Evolutionary conservation across 2,797 vertebrate species (phyloP), one percentile per base, ranked within the genome.

Genomic region (Catostomus latipinnis): DNA sequence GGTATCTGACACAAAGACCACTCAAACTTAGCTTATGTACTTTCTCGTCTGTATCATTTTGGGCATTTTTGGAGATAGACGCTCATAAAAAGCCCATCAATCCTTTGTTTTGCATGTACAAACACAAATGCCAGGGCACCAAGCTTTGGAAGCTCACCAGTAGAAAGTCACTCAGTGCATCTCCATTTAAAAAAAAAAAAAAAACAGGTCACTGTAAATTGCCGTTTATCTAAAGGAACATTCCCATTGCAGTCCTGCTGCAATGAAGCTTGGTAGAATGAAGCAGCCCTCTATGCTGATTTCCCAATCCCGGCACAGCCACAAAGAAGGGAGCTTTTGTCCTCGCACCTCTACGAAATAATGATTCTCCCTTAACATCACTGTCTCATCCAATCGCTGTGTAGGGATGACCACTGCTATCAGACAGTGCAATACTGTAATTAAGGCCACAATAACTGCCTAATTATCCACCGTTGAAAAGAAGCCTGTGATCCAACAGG

Each of bases 401-500:
- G 83, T 62, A 73, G 80, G 80, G 77, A 88, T 8, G 82, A 85
- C 72, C 88, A 81, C 83, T 84, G 87, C 75, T 84, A 86, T 84
- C 84, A 86, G 87, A 82, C 87, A 61, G 81, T 86, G 89, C 90
- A 87, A 86, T 83, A 82, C 81, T 83, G 88, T 88, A 91, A 93
- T 93, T 92, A 92, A 84, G 72, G 83, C 88, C 91, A 93, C 91
- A 93, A 93, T 90, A 93, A 90, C 91, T 92, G 82, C 92, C 93
- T 91, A 94, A 93, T 94, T 93, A 93, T 91, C 90, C 81, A 81
- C 86, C 57, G 74, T 86, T 83, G 87, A 83, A 91, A 91, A 88
- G 88, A 88, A 83, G 63, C 78, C 72, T 0, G 53, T 69, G 52
- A 82, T 85, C 87, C 91, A 92, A 89, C 88, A 86, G 85, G 86